Percentiles rank a stretch among this genome's conserved stretches.
These are phyloP conservation scores for Solenopsis fugax DNA, from an alignment of 1,140 invertebrate species.

Conservation along the genomic window DNA sequence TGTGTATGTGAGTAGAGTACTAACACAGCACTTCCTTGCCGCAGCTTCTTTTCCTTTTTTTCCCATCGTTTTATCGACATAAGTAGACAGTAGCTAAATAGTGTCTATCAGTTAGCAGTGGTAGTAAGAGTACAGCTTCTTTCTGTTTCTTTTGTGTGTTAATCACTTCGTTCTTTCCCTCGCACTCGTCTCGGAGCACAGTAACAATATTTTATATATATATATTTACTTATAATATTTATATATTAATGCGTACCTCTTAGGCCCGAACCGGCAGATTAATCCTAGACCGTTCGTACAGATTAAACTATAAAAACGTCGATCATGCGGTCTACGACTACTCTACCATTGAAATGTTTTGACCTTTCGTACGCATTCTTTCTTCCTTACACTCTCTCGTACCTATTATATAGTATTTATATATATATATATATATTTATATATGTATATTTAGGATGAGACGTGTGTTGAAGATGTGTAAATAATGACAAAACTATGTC, in stretches of 20 bases:
- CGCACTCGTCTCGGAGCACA: constrained; percentile 60
- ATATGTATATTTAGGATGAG: constrained; percentile 65
- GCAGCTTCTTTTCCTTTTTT: constrained; percentile 17
- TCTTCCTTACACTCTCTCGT: constrained; percentile 68
- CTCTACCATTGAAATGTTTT: constrained; percentile 63
- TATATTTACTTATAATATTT: constrained; percentile 46
- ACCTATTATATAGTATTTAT: constrained; percentile 55
- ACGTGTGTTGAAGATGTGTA: constrained; percentile 75
- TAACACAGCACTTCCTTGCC: constrained; percentile 39
- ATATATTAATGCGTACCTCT: constrained; percentile 75
- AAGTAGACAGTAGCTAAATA: constrained; percentile 70
- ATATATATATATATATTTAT: constrained; percentile 30
- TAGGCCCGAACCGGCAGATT: constrained; percentile 75
- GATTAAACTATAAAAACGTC: constrained; percentile 75
- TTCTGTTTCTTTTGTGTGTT: constrained; percentile 32
- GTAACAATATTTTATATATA: constrained; percentile 42
- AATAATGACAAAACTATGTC: constrained; percentile 84
- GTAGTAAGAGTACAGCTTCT: constrained; percentile 70
- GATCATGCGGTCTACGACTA: constrained; percentile 73
- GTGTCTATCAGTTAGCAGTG: constrained; percentile 73
- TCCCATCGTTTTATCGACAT: constrained; percentile 63
- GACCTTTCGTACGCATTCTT: constrained; percentile 60
- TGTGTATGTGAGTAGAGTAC: constrained; percentile 49
- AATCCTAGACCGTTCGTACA: constrained; percentile 73
- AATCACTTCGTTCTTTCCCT: constrained; percentile 52